These are phyloP conservation scores for Pyrrhia umbra DNA, from an alignment of 2,888 invertebrate genomes.

Conservation along the genomic window DNA sequence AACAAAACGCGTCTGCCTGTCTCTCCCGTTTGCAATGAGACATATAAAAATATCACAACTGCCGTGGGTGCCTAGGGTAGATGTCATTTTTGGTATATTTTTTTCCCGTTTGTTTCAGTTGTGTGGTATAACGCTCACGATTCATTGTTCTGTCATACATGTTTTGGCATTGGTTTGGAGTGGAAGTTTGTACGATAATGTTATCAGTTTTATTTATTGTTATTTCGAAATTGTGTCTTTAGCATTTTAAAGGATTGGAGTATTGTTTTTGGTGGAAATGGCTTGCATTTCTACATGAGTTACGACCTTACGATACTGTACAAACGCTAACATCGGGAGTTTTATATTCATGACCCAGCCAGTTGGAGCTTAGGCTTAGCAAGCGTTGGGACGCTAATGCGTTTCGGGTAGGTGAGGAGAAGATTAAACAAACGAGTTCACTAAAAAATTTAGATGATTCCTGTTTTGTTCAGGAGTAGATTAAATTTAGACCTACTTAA, in stretches of 20 bases:
- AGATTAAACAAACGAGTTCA: conserved; percentile 46
- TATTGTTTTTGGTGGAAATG: conserved; percentile 35
- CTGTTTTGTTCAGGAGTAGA: conserved; percentile 16
- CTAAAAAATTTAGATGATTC: conserved; percentile 18
- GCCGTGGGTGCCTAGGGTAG: conserved; percentile 30
- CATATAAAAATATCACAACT: conserved; percentile 58
- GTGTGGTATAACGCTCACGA: conserved; percentile 33
- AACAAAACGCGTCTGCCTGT: conserved; percentile 71
- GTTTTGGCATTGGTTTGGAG: conserved; percentile 50
- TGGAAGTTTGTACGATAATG: conserved; percentile 41
- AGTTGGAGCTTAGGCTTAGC: conserved; percentile 35
- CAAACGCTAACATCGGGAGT: conserved; percentile 31
- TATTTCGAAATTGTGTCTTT: not conserved
- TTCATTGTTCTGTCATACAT: conserved; percentile 56
- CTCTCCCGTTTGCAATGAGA: conserved; percentile 69
- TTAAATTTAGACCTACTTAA: conserved; percentile 34
- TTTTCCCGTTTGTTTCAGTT: conserved; percentile 30
- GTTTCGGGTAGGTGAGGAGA: conserved; percentile 44
- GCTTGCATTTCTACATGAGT: conserved; percentile 44
- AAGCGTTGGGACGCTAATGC: conserved; percentile 47
- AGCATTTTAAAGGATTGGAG: conserved; percentile 39
- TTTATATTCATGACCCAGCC: conserved; percentile 60
- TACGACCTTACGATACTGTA: conserved; percentile 55
- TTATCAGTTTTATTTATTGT: conserved; percentile 9
- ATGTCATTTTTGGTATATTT: conserved; percentile 60